These are phyloP conservation scores for Tragelaphus imberbis DNA, from an alignment of 2,113 vertebrate genomes.

Conservation along the genomic window DNA sequence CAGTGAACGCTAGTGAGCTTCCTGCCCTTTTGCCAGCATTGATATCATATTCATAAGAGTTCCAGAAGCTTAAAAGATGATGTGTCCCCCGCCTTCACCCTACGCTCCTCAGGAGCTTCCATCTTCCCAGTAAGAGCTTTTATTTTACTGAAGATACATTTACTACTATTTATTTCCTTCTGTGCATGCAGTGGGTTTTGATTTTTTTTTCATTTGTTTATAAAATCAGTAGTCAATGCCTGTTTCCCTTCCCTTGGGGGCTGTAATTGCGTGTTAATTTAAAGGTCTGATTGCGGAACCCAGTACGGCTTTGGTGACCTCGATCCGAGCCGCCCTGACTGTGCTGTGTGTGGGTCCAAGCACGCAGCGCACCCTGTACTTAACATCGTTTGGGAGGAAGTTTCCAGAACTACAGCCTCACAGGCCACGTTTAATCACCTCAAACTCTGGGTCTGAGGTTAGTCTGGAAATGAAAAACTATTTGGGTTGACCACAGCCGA, in stretches of 20 bases:
- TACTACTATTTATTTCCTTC: not conserved
- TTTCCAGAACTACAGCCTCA: constrained; percentile 10
- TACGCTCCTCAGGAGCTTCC: not conserved
- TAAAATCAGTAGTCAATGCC: not conserved
- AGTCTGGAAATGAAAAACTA: constrained; percentile 26
- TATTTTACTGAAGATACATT: not conserved
- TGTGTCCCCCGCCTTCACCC: not conserved
- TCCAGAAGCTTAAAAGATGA: not conserved
- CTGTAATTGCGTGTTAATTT: not conserved
- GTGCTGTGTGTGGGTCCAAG: not conserved
- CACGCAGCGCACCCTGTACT: rapidly evolving
- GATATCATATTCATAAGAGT: not conserved
- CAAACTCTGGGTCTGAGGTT: constrained; percentile 24
- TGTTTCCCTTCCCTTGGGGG: not conserved
- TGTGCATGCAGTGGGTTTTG: not conserved
- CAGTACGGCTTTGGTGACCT: not conserved
- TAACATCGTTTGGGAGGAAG: not conserved
- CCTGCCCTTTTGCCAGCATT: not conserved
- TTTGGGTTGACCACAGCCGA: constrained; percentile 1
- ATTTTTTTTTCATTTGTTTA: constrained; percentile 6
- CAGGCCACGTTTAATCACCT: constrained; percentile 31
- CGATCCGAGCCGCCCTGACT: rapidly evolving
- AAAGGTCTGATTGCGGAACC: not conserved
- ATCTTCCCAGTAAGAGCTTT: not conserved
- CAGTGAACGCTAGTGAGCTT: not conserved